Base-by-base conservation (phyloP, 2,113 vertebrate species). In the Xiphophorus couchianus region DNA sequence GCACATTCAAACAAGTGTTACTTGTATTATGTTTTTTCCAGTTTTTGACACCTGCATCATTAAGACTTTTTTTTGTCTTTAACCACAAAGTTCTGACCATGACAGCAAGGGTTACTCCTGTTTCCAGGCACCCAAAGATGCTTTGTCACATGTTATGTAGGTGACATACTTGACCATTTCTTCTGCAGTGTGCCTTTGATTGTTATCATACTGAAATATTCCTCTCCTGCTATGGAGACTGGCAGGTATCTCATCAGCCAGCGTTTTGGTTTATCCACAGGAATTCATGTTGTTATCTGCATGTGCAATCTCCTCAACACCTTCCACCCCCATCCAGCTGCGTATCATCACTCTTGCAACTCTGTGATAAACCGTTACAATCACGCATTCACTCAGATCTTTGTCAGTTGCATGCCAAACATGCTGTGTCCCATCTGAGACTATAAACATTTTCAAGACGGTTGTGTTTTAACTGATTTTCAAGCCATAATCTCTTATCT, bases 151-250 rank as follows among this genome's bases (percentile, higher is more conserved):
- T 30, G 42, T 11, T 68, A 15, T 17, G 19, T 48, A 19, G 27
- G 39, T 19, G 39, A 28, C n/a, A 42, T 27, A 17, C 33, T 27
- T n/a, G 5, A n/a, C 13, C 66, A 51, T 69, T 10, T 51, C 28
- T 15, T 66, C 25, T 42, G 35, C 2, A 13, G 22, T 67, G 66
- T 22, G 4, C 15, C 30, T 25, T 13, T 17, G 28, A 51, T 51
- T 28, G 17, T 51, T 51, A 69, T 69, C 66, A 13, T 51, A 31
- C 28, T 29, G 44, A 51, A 69, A 51, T 69, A 51, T 51, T 31
- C 15, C 28, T 68, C 28, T 48, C n/a, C 39, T 28, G 66, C n/a
- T 71, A 74, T 67, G 63, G 67, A 62, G 64, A 79, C 80, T 71
- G 72, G 62, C 37, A 31, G 17, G 19, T 25, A 30, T 69, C 42